Percentiles rank a stretch among this genome's conserved stretches.
Conservation (phyloP, 2,113 vertebrate species). For the Thermophis baileyi region DNA sequence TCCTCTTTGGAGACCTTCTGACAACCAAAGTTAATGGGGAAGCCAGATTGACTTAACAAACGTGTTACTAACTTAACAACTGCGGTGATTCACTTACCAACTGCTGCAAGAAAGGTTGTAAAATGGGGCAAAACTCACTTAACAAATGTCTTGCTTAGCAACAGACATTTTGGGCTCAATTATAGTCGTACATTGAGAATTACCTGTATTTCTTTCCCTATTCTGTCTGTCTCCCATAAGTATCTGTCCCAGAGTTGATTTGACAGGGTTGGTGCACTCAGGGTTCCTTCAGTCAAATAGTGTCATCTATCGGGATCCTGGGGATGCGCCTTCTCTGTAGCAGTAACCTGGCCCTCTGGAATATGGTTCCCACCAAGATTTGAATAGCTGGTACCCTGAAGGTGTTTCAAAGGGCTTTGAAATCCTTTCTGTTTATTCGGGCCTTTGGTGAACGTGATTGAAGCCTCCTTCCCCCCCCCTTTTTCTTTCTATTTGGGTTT, state of each 20-base stretch:
- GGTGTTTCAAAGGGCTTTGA: neutral
- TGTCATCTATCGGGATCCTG: neutral
- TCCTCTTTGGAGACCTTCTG: neutral
- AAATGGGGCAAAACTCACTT: neutral
- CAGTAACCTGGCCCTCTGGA: neutral
- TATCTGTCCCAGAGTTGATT: neutral
- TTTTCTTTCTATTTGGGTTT: neutral
- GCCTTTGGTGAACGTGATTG: neutral
- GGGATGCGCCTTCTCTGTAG: neutral
- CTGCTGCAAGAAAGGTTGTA: neutral
- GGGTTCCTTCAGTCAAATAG: neutral
- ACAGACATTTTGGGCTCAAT: neutral
- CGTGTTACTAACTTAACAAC: no score
- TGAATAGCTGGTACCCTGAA: neutral
- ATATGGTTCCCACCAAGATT: neutral
- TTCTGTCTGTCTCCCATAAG: neutral
- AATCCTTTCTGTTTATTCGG: neutral
- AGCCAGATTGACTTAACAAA: neutral
- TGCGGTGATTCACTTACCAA: neutral
- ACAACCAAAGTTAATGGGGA: neutral
- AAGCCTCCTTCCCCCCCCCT: neutral
- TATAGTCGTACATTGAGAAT: no score
- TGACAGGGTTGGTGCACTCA: neutral
- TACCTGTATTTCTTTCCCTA: neutral
- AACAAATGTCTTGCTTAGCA: neutral